Percentiles rank a stretch among this genome's conserved stretches.
Evolutionary conservation across 92 coral and sea anemone species (phyloP).

Genomic region (Plumapathes pennacea): DNA sequence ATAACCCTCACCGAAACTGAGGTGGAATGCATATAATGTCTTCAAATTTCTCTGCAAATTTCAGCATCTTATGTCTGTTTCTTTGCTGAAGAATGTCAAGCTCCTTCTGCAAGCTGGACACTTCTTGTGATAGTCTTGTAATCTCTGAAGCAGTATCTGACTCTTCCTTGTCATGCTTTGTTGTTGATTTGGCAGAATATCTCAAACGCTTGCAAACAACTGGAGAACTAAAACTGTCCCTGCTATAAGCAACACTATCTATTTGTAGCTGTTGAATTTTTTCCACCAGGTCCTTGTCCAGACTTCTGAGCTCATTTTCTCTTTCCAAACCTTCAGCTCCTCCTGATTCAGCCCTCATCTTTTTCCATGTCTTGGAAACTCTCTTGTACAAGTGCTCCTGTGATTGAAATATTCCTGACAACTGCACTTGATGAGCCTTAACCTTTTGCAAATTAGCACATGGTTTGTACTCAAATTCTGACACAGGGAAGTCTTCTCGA

Average conservation of each 20-base stretch:
- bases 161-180: conserved; percentile 5
- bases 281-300: too few species aligned
- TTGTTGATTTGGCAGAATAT: not conserved
- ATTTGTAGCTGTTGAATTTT: too few species aligned
- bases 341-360: conserved; percentile 19
- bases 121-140: conserved; percentile 15
- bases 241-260: too few species aligned
- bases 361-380: conserved; percentile 63
- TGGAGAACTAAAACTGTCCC: too few species aligned
- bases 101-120: conserved; percentile 6
- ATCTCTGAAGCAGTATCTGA: conserved; percentile 22
- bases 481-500: not conserved
- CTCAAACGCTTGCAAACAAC: not conserved
- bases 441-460: conserved; percentile 48
- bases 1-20: too few species aligned
- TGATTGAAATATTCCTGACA: conserved; percentile 50
- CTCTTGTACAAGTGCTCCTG: conserved; percentile 54
- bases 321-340: conserved; percentile 8
- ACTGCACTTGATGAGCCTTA: conserved; percentile 64
- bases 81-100: conserved; percentile 15
- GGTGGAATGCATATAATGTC: conserved; percentile 73
- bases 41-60: conserved; percentile 31
- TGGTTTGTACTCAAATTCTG: conserved; percentile 40
- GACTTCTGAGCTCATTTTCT: too few species aligned
- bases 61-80: conserved; percentile 34